phyloP scores from a whole-genome alignment of 2,888 invertebrate species.

The Andrena trimmerana region DNA sequence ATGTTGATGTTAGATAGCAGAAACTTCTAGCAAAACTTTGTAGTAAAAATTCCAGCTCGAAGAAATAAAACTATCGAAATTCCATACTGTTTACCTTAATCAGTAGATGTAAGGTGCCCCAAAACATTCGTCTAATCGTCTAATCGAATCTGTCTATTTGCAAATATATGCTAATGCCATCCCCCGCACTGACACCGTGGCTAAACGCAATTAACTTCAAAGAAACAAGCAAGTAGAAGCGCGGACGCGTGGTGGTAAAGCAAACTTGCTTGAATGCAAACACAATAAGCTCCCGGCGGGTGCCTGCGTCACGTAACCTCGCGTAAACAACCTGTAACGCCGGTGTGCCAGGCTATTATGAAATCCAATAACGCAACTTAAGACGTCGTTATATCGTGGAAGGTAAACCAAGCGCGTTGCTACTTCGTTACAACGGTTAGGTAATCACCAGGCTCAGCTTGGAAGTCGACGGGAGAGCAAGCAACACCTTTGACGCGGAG shows the following conservation, averaged over 20 bases:
- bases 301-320: constrained; percentile 52
- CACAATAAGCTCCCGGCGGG: constrained; percentile 51
- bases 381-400: constrained; percentile 34
- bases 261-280: constrained; percentile 53
- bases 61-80: too few relatives aligned
- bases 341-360: constrained; percentile 30
- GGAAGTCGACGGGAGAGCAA: constrained; percentile 16
- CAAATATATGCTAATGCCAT: not conserved
- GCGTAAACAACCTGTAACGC: constrained; percentile 49
- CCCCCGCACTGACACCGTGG: not conserved
- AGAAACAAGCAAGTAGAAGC: constrained; percentile 19
- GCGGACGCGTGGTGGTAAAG: not conserved
- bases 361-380: constrained; percentile 62
- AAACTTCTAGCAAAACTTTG: too few relatives aligned
- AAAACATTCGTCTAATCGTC: too few relatives aligned
- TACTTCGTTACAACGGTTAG: not conserved
- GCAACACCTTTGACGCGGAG: not conserved
- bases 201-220: constrained; percentile 33
- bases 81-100: too few relatives aligned
- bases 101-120: too few relatives aligned
- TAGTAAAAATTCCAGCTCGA: too few relatives aligned
- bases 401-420: not conserved
- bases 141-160: too few relatives aligned
- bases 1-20: too few relatives aligned
- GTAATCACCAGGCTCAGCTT: not conserved